A percentile compares a stretch with the other conserved stretches of the same genome.
Evolutionary conservation across 1,140 invertebrate species (phyloP).

Genomic region (Pseudomyrmex flavicornis): DNA sequence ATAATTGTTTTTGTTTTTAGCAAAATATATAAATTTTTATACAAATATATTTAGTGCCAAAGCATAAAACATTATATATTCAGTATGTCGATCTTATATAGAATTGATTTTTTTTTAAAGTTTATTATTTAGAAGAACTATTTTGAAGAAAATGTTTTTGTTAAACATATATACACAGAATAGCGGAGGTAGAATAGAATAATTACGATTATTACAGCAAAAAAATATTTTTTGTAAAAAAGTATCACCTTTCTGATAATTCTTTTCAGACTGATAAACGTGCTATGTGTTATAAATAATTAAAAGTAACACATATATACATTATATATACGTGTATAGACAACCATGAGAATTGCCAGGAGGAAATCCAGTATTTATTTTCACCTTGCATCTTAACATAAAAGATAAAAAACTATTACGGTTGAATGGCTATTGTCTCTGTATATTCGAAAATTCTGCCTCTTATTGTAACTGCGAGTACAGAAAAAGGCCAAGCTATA

Average conservation of each 20-base stretch:
- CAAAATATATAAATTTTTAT: no score
- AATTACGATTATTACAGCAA: background rate
- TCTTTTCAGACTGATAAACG: background rate
- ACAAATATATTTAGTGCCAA: no score
- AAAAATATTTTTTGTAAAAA: background rate
- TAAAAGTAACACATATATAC: background rate
- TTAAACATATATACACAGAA: background rate
- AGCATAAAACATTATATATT: no score
- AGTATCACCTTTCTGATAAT: constrained; percentile 1
- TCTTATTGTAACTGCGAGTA: constrained; percentile 38
- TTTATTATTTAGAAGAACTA: background rate
- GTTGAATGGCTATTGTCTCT: constrained; percentile 43
- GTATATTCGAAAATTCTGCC: constrained; percentile 31
- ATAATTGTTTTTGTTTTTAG: no score
- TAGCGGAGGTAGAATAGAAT: no score
- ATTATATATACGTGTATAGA: background rate
- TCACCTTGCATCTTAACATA: constrained; percentile 50
- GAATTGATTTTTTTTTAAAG: background rate
- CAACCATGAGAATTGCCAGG: constrained; percentile 3
- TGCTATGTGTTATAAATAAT: background rate
- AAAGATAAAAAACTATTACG: constrained; percentile 50
- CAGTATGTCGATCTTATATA: no score
- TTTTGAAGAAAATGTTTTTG: background rate
- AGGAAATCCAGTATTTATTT: constrained; percentile 51
- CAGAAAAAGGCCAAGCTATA: constrained; percentile 27